Evolutionary conservation across 2,797 vertebrate genomes (phyloP).

Genomic region (Vireo griseus): DNA sequence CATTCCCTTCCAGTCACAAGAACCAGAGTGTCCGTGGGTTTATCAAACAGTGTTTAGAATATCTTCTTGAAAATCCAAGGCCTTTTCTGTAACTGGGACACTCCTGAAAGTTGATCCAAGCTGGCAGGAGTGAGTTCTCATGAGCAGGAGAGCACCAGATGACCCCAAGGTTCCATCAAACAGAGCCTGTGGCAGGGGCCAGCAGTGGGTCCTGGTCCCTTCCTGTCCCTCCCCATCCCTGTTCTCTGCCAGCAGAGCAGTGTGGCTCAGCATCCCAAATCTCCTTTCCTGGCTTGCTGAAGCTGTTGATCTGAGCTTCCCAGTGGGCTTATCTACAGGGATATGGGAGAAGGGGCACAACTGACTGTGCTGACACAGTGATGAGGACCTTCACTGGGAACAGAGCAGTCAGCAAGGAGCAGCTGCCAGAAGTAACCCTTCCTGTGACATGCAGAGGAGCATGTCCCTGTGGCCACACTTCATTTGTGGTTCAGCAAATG

Average conservation of each 20-base stretch:
- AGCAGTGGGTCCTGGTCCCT: not conserved
- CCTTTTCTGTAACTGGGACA: not conserved
- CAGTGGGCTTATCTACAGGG: not conserved
- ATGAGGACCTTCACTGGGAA: not conserved
- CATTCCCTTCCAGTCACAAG: rapidly evolving
- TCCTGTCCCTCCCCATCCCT: not conserved
- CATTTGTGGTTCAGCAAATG: not conserved
- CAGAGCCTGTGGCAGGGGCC: not conserved
- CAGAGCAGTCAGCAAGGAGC: not conserved
- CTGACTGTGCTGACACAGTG: not conserved
- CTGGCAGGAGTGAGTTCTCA: not conserved
- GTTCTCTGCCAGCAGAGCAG: not conserved
- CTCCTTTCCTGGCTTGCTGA: not conserved
- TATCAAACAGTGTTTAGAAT: not conserved
- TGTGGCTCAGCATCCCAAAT: rapidly evolving
- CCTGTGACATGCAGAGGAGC: not conserved
- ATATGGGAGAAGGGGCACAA: not conserved
- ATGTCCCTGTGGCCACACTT: rapidly evolving
- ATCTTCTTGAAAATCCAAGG: not conserved
- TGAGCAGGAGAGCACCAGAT: not conserved
- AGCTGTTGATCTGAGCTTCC: not conserved
- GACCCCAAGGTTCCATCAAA: too few species aligned
- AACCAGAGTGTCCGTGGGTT: not conserved
- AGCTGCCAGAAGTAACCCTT: not conserved
- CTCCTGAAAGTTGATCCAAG: not conserved